A percentile compares a stretch with the other conserved stretches of the same genome.
phyloP scores from a whole-genome alignment of 2,888 invertebrate genomes.

The Cephus runcator region DNA sequence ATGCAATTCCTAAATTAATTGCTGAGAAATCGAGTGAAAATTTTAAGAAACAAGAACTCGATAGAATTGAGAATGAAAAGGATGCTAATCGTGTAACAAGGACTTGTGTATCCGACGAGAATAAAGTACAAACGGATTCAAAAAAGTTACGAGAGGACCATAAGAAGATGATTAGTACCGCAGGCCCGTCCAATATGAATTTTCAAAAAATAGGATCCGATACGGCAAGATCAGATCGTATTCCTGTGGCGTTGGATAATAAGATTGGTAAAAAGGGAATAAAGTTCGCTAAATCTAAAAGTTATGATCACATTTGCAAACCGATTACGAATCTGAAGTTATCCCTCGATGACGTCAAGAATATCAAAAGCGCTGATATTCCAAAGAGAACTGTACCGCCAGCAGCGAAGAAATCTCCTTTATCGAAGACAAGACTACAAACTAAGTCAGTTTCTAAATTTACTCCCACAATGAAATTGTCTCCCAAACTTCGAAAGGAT shows the following conservation, averaged over 20 bases:
- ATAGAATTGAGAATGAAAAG: slow-evolving; percentile 29
- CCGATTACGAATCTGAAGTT: slow-evolving; percentile 30
- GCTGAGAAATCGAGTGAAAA: slow-evolving; percentile 54
- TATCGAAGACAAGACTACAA: slow-evolving; percentile 6
- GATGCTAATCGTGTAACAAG: slow-evolving; percentile 9
- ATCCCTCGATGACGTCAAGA: slow-evolving; percentile 42
- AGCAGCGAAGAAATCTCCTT: slow-evolving; percentile 10
- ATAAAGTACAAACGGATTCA: neutral
- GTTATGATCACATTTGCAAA: slow-evolving; percentile 56
- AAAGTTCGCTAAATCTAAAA: slow-evolving; percentile 50
- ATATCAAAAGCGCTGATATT: slow-evolving; percentile 30
- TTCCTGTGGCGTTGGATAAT: slow-evolving; percentile 22
- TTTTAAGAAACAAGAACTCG: slow-evolving; percentile 28
- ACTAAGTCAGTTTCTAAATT: slow-evolving; percentile 37
- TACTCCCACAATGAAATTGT: slow-evolving; percentile 33
- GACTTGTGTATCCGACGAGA: neutral
- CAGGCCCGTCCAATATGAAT: neutral
- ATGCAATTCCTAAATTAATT: slow-evolving; percentile 58
- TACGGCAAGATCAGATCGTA: neutral
- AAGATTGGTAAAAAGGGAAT: slow-evolving; percentile 32
- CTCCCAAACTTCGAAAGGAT: slow-evolving; percentile 39
- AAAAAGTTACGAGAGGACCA: slow-evolving; percentile 19
- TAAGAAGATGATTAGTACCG: neutral
- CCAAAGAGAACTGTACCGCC: slow-evolving; percentile 26
- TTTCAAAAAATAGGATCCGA: slow-evolving; percentile 4